Evolutionary conservation across 2,888 invertebrate genomes (phyloP).

Genomic region (Lasioglossum pauxillum): DNA sequence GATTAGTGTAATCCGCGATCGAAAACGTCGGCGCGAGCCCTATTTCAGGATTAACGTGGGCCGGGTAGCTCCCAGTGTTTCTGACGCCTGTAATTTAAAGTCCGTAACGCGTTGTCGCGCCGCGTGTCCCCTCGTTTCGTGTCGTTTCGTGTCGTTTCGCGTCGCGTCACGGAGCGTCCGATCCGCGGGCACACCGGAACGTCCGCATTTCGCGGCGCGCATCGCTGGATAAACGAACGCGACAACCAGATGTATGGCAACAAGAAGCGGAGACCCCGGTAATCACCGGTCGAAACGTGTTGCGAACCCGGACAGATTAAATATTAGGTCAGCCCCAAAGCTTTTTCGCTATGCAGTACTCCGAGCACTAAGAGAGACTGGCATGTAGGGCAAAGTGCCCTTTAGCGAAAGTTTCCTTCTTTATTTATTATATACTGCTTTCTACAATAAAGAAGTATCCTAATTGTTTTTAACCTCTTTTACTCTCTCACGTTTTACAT

Average conservation of each 20-base stretch:
- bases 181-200: constrained; percentile 15
- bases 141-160: constrained; percentile 26
- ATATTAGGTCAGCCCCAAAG: constrained; percentile 45
- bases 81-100: constrained; percentile 61
- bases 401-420: too few species aligned
- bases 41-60: constrained; percentile 50
- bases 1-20: constrained; percentile 26
- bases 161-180: constrained; percentile 26
- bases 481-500: too few species aligned
- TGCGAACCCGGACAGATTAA: constrained; percentile 61
- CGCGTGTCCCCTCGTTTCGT: constrained; percentile 13
- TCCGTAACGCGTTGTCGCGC: constrained; percentile 17
- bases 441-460: too few species aligned
- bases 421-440: too few species aligned
- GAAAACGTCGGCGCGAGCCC: constrained; percentile 9
- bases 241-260: constrained; percentile 61
- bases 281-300: constrained; percentile 66
- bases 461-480: too few species aligned
- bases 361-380: too few species aligned
- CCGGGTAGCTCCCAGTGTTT: not conserved
- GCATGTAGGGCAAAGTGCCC: too few species aligned
- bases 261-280: constrained; percentile 47
- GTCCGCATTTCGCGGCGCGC: constrained; percentile 45
- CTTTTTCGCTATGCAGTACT: not conserved
- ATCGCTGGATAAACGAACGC: constrained; percentile 59